A percentile compares a stretch with the other conserved stretches of the same genome.
Conservation (phyloP, 2,113 vertebrate genomes). For the Microcebus ravelobensis region DNA sequence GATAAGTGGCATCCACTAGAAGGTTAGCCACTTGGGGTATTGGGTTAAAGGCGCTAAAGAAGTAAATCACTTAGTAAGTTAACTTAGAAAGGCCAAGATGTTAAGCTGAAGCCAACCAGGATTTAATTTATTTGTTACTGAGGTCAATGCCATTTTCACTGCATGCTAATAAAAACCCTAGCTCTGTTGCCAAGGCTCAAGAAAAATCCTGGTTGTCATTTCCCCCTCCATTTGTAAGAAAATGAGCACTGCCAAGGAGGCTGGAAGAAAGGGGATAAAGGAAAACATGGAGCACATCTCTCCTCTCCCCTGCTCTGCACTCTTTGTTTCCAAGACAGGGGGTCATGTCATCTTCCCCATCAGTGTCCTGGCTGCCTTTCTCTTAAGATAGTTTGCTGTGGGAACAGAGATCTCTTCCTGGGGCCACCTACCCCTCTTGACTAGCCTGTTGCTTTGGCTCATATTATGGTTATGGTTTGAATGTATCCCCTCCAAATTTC, state of each 20-base stretch:
- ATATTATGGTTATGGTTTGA: not conserved
- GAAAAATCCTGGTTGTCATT: conserved; percentile 35
- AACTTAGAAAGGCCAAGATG: conserved; percentile 46
- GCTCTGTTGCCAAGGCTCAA: conserved; percentile 18
- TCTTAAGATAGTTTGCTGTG: not conserved
- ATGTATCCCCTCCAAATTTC: not conserved
- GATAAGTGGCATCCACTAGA: not conserved
- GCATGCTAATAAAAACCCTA: conserved; percentile 40
- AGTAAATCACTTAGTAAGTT: conserved; percentile 54
- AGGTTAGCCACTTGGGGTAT: not conserved
- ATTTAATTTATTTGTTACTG: conserved; percentile 56
- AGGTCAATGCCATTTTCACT: conserved; percentile 44
- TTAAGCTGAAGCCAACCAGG: conserved; percentile 21
- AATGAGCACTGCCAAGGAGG: not conserved
- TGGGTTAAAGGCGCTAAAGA: conserved; percentile 18
- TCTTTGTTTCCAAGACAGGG: not conserved
- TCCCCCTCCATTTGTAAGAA: not conserved
- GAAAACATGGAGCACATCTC: not conserved
- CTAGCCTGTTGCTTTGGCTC: not conserved
- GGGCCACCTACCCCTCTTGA: not conserved
- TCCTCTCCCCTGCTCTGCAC: not conserved
- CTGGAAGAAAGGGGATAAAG: not conserved
- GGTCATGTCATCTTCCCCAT: not conserved
- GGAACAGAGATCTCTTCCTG: not conserved
- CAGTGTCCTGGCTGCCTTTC: not conserved